phyloP scores from a whole-genome alignment of 2,888 invertebrate genomes.

The Muscina levida region DNA sequence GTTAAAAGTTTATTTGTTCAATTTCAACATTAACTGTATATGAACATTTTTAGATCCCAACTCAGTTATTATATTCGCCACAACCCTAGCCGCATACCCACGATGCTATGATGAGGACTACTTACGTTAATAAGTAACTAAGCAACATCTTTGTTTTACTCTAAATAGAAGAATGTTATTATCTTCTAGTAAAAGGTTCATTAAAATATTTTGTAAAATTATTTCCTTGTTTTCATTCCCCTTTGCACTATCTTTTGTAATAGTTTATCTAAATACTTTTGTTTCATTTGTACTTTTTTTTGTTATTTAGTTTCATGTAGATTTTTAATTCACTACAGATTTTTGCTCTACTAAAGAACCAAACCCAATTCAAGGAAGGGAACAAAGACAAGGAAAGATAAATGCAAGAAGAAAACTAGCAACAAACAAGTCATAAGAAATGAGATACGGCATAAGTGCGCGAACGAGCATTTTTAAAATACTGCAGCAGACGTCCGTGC shows the following conservation, averaged over 20 bases:
- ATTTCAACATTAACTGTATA: too few species aligned
- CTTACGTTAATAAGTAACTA: too few species aligned
- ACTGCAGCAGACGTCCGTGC: slow-evolving; percentile 7
- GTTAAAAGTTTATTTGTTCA: too few species aligned
- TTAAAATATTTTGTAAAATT: slow-evolving; percentile 11
- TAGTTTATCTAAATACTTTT: neutral
- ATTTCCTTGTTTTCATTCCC: neutral
- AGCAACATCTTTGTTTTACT: too few species aligned
- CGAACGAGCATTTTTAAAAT: neutral
- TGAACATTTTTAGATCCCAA: too few species aligned
- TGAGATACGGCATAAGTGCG: slow-evolving; percentile 18
- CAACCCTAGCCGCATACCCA: too few species aligned
- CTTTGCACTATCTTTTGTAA: neutral
- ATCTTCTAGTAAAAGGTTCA: neutral
- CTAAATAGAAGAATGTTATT: too few species aligned
- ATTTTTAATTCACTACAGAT: neutral
- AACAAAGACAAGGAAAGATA: too few species aligned
- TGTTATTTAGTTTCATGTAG: slow-evolving; percentile 4
- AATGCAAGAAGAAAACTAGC: slow-evolving; percentile 15
- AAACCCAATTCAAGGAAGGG: neutral
- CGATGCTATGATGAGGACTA: too few species aligned
- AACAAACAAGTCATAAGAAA: slow-evolving; percentile 18
- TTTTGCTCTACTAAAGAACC: neutral
- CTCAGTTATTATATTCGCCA: too few species aligned
- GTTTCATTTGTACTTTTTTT: neutral